phyloP scores from a whole-genome alignment of 1,140 invertebrate species.

The Caenorhabditis elegans region DNA sequence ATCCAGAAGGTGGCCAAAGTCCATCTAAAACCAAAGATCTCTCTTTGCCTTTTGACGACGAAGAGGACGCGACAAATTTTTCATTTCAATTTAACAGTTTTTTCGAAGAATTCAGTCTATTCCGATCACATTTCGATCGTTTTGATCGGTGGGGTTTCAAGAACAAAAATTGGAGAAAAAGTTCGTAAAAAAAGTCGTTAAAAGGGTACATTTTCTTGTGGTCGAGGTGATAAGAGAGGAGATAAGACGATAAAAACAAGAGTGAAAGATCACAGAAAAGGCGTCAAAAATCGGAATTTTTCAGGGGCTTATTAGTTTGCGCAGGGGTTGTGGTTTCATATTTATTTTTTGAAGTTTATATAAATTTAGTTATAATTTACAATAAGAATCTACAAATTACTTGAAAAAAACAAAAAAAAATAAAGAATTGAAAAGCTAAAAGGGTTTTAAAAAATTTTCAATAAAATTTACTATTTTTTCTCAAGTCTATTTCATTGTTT shows the following conservation, averaged over 20 bases:
- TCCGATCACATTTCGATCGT: background rate
- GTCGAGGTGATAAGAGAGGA: background rate
- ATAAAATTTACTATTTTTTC: too few species aligned
- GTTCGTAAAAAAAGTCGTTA: background rate
- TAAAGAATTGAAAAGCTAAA: too few species aligned
- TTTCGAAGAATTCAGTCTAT: background rate
- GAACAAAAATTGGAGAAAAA: background rate
- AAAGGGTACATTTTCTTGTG: background rate
- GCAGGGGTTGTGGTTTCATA: too few species aligned
- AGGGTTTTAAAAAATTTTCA: too few species aligned
- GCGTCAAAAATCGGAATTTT: conserved; percentile 5
- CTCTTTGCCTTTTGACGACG: background rate
- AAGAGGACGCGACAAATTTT: too few species aligned
- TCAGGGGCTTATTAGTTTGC: too few species aligned
- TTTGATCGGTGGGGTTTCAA: background rate
- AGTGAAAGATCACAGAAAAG: background rate
- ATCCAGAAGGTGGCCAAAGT: background rate
- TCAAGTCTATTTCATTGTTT: too few species aligned
- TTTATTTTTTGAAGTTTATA: too few species aligned
- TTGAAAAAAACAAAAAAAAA: too few species aligned
- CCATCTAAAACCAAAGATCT: conserved; percentile 1
- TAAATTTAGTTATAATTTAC: too few species aligned
- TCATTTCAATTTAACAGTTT: background rate
- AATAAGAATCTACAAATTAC: too few species aligned
- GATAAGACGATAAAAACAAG: too few species aligned